Conservation (phyloP, 2,888 invertebrate genomes). For the Tipula unca region DNA sequence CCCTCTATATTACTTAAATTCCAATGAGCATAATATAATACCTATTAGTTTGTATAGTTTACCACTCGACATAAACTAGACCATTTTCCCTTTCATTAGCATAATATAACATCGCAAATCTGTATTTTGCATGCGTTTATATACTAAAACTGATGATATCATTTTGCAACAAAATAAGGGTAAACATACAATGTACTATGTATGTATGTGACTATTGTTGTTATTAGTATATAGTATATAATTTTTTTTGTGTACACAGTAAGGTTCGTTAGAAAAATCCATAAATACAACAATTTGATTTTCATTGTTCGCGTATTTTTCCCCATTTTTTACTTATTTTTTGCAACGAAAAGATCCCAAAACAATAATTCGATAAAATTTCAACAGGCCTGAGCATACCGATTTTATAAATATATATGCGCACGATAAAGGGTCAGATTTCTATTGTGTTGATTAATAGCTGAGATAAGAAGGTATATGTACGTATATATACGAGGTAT, state of each 20-base stretch:
- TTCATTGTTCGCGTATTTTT: neutral
- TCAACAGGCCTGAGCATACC: neutral
- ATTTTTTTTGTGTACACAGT: too few relatives aligned
- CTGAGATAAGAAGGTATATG: neutral
- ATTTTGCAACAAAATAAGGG: neutral
- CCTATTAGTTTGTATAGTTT: too few relatives aligned
- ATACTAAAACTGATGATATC: neutral
- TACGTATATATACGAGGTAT: neutral
- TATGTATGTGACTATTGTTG: too few relatives aligned
- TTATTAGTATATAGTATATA: too few relatives aligned
- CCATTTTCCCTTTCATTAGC: neutral
- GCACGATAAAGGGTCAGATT: neutral
- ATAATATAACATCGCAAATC: neutral
- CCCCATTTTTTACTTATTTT: neutral
- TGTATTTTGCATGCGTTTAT: neutral
- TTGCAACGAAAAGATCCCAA: neutral
- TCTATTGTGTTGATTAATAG: neutral
- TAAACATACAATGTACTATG: neutral
- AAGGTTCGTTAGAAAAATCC: neutral
- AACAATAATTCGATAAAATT: neutral
- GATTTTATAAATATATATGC: neutral
- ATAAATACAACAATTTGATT: neutral
- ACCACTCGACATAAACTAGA: neutral
- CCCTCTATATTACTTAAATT: too few relatives aligned
- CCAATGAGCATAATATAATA: too few relatives aligned